phyloP scores from a whole-genome alignment of 2,888 invertebrate genomes.

The Netelia fuscicornis region DNA sequence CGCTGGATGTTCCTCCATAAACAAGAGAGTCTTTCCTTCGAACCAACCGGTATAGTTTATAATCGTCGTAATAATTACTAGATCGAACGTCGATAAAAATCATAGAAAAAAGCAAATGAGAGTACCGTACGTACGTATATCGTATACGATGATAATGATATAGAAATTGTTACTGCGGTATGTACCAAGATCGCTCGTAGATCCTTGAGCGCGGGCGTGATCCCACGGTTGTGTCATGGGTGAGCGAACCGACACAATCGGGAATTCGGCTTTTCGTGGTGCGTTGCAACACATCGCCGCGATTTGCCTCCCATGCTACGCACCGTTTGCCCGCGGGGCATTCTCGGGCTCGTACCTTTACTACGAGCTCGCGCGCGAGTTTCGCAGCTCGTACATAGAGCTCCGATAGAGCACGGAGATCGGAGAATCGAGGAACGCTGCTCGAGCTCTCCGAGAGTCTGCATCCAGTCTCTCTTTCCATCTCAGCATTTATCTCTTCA shows the following conservation, averaged over 20 bases:
- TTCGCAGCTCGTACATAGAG: neutral
- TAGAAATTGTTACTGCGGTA: neutral
- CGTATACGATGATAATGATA: neutral
- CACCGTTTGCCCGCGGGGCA: constrained; percentile 1
- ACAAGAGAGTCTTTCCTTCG: neutral
- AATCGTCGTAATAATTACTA: neutral
- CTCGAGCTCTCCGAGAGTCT: neutral
- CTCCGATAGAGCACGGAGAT: neutral
- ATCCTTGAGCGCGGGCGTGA: constrained; percentile 63
- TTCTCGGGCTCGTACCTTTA: neutral
- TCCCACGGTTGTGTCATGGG: constrained; percentile 65
- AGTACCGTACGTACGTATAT: neutral
- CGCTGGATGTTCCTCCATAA: neutral
- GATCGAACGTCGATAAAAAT: neutral
- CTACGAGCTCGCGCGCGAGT: neutral
- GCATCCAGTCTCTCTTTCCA: neutral
- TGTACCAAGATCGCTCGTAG: constrained; percentile 46
- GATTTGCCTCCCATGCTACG: neutral
- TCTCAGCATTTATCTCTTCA: constrained; percentile 30
- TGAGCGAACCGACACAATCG: constrained; percentile 60
- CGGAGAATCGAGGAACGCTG: neutral
- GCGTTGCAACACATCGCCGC: neutral
- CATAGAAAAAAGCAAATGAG: neutral
- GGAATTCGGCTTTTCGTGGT: constrained; percentile 44
- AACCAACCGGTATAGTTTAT: constrained; percentile 6